A percentile compares a stretch with the other conserved stretches of the same genome.
Conservation (phyloP, 2,888 invertebrate species). For the Disparrhopalites patrizii region DNA sequence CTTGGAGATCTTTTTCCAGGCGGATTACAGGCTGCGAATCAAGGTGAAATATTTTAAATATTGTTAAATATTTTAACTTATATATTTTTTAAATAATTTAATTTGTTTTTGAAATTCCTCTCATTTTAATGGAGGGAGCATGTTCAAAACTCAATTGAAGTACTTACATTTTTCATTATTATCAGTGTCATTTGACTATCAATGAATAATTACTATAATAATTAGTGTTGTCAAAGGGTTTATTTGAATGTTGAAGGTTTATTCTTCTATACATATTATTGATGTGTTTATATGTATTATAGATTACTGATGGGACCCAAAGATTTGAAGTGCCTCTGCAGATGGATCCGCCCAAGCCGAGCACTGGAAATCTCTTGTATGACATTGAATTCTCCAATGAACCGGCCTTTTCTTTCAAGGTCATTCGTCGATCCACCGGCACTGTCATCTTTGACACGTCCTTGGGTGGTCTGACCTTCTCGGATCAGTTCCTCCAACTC, state of each 20-base stretch:
- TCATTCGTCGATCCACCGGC: constrained; percentile 35
- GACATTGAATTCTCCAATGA: constrained; percentile 34
- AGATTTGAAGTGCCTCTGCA: constrained; percentile 40
- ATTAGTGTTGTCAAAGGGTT: too few relatives aligned
- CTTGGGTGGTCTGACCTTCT: constrained; percentile 51
- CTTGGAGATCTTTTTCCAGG: constrained; percentile 36
- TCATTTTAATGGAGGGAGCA: too few relatives aligned
- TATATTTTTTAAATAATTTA: too few relatives aligned
- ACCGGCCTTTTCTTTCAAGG: constrained; percentile 36
- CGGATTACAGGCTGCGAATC: constrained; percentile 37
- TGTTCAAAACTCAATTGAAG: too few relatives aligned
- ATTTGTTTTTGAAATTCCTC: too few relatives aligned
- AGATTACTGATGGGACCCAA: constrained; percentile 33
- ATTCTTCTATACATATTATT: neutral
- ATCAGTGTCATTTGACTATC: too few relatives aligned
- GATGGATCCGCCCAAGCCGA: constrained; percentile 29
- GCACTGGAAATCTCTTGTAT: constrained; percentile 32
- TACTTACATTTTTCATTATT: too few relatives aligned
- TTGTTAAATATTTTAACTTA: too few relatives aligned
- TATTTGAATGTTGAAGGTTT: too few relatives aligned
- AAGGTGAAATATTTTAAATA: too few relatives aligned
- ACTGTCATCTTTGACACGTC: constrained; percentile 48
- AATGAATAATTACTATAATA: too few relatives aligned
- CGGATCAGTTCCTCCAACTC: constrained; percentile 54
- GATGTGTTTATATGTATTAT: too few relatives aligned